Evolutionary conservation across 2,797 vertebrate genomes (phyloP).

Genomic region (Anableps anableps): DNA sequence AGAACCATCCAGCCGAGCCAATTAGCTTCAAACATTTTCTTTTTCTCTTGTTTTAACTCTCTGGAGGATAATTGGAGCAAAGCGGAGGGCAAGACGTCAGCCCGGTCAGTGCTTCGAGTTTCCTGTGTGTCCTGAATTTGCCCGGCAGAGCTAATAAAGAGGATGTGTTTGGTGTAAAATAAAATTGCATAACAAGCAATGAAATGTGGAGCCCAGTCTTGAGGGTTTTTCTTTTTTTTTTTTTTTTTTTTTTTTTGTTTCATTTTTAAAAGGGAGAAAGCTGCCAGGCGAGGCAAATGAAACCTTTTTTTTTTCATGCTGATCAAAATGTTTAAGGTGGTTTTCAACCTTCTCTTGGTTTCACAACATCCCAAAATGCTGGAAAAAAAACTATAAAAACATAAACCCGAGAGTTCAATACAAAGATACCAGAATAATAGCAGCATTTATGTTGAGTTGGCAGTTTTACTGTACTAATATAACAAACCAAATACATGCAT

Average conservation of each 20-base stretch:
- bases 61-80: constrained; percentile 70
- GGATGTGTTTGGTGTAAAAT: constrained; percentile 28
- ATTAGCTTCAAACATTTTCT: constrained; percentile 69
- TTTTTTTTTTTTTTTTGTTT: not conserved
- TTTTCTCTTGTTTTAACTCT: constrained; percentile 39
- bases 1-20: constrained; percentile 72
- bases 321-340: not conserved
- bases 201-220: constrained; percentile 38
- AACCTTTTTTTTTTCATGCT: not conserved
- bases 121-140: constrained; percentile 54
- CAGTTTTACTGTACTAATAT: not conserved
- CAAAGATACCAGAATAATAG: not conserved
- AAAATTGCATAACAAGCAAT: constrained; percentile 37
- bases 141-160: constrained; percentile 61
- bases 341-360: not conserved
- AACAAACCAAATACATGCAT: not conserved
- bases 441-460: not conserved
- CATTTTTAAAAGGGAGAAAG: not conserved
- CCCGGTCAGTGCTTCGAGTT: constrained; percentile 47
- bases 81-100: constrained; percentile 53
- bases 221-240: not conserved
- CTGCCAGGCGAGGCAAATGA: not conserved
- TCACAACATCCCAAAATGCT: not conserved
- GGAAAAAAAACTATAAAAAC: not conserved
- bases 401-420: not conserved